A percentile compares a stretch with the other conserved stretches of the same genome.
Conservation (phyloP, 30 jellyfish, hydroid and myxozoan genomes). For the Clytia hemisphaerica region DNA sequence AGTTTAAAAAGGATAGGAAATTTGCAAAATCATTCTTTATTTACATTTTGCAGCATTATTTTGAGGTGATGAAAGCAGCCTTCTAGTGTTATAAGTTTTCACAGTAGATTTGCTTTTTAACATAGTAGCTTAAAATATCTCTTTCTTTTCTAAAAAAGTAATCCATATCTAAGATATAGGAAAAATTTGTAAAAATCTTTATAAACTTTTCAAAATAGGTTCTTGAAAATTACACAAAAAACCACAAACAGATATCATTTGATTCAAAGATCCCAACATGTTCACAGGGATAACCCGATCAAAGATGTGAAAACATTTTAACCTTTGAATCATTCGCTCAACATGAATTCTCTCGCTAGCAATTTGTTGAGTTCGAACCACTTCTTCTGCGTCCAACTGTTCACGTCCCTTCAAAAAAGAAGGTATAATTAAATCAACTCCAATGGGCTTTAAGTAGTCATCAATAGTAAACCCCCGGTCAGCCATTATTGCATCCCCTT, state of each 20-base stretch:
- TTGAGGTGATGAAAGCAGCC: no score
- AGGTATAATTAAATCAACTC: constrained; percentile 4
- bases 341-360: constrained; percentile 9
- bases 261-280: constrained; percentile 10
- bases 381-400: constrained; percentile 7
- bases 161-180: no score
- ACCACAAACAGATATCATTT: neutral
- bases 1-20: no score
- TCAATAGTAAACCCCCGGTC: constrained; percentile 17
- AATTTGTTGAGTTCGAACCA: constrained; percentile 6
- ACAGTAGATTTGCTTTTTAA: no score
- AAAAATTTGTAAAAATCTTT: no score
- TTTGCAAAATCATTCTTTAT: no score
- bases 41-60: no score
- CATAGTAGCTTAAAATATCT: no score
- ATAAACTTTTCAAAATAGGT: neutral
- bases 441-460: constrained; percentile 8
- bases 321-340: constrained; percentile 3
- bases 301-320: constrained; percentile 5
- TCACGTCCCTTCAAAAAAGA: constrained; percentile 13
- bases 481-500: constrained; percentile 32
- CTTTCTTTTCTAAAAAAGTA: no score
- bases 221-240: neutral
- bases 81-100: no score
- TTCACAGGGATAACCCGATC: constrained; percentile 3